These are phyloP conservation scores for Zaprionus capensis DNA, from an alignment of 1,140 invertebrate genomes.

Conservation along the genomic window DNA sequence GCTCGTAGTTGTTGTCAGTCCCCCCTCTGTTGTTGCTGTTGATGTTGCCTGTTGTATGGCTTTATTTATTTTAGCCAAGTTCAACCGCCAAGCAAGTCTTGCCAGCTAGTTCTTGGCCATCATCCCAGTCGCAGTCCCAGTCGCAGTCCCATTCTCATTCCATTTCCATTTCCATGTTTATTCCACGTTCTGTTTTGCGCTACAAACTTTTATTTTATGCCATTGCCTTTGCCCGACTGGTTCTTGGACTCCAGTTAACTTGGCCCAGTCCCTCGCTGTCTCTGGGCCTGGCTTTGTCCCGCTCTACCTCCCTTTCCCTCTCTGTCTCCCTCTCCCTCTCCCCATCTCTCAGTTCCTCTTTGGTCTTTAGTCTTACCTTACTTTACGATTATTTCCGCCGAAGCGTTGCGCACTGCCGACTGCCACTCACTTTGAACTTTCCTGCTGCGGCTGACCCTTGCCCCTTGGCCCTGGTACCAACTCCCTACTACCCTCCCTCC, in stretches of 20 bases:
- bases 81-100: constrained; percentile 62
- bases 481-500: background rate
- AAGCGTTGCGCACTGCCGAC: constrained; percentile 66
- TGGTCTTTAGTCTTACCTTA: constrained; percentile 53
- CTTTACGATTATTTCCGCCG: constrained; percentile 81
- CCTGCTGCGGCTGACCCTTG: constrained; percentile 49
- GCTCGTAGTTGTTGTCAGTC: background rate
- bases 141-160: constrained; percentile 19
- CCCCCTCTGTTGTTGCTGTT: constrained; percentile 30
- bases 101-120: constrained; percentile 50
- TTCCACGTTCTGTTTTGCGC: constrained; percentile 59
- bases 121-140: constrained; percentile 64
- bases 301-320: no score
- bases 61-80: constrained; percentile 82
- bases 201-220: constrained; percentile 77
- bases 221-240: constrained; percentile 48
- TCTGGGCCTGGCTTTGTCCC: constrained; percentile 24
- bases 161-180: constrained; percentile 38
- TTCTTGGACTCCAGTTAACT: constrained; percentile 30
- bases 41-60: constrained; percentile 70
- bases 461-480: background rate
- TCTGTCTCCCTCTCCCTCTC: constrained; percentile 9
- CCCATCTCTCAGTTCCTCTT: constrained; percentile 19
- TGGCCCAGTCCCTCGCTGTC: constrained; percentile 26
- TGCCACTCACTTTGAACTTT: constrained; percentile 74